Evolutionary conservation across 1,140 invertebrate species (phyloP), one percentile per base, ranked within the genome.

Genomic region (Drosophila auraria): DNA sequence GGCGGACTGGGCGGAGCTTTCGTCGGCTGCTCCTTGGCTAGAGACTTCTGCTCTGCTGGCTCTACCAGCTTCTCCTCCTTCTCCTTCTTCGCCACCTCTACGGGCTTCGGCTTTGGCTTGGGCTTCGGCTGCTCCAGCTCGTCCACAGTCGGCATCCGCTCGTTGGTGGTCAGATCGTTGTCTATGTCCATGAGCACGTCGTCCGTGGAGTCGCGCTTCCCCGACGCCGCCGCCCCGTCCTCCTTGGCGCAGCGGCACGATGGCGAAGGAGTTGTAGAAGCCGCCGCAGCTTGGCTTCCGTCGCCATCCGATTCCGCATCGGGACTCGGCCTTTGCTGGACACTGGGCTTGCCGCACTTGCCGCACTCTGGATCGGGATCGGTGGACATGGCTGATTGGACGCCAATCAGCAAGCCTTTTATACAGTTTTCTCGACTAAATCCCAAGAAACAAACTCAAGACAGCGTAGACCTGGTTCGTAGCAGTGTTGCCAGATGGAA

Each of bases 91-190:
- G 49, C 25, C 15, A 40, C 25, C 33, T 69, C 65, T 2, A 11
- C 2, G 12, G 57, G 23, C 42, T 53, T 59, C 1, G 25, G 1
- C 11, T 73, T 65, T 15, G 36, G 5, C 40, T 60, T 45, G 23
- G 20, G n/a, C 2, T 36, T 61, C 9, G 54, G 14, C 33, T 53
- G 65, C 45, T 79, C 83, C 25, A 87, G 30, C 9, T 86, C 79
- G 33, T 69, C 66, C 8, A 77, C 4, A 2, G 79, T 79, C n/a
- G 74, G 71, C 74, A 77, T 77, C 11, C 30, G 47, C 49, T 82
- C 83, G 33, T 68, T 80, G 15, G 83, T 86, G 42, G 83, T 87
- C 51, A 86, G 25, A 60, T 87, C 79, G 25, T 69, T 57, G 27
- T 87, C 71, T 2, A 80, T 65, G 7, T 87, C 71, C 83, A 79